phyloP scores from a whole-genome alignment of 2,797 vertebrate genomes.

The Apogon talboti region DNA sequence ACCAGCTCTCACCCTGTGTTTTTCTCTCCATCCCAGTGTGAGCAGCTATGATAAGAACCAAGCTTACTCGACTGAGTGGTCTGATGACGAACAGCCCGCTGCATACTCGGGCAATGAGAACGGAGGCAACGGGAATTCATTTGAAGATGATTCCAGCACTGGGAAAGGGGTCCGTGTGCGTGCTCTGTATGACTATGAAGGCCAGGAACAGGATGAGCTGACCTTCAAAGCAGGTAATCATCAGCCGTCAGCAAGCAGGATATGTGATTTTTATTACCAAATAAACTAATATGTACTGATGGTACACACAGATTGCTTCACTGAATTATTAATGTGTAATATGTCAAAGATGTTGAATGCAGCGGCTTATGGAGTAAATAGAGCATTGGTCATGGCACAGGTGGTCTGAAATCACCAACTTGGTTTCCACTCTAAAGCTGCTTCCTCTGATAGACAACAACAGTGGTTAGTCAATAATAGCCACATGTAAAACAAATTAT shows the following conservation, averaged over 20 bases:
- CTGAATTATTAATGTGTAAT: slow-evolving; percentile 2
- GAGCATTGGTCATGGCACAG: slow-evolving; percentile 23
- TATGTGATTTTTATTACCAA: neutral
- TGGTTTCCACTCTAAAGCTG: slow-evolving; percentile 26
- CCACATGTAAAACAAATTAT: slow-evolving; percentile 65
- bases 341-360: neutral
- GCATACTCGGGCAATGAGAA: slow-evolving; percentile 90
- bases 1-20: neutral
- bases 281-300: neutral
- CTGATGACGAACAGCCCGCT: slow-evolving; percentile 92
- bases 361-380: neutral
- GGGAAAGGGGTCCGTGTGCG: slow-evolving; percentile 88
- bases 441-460: slow-evolving; percentile 41
- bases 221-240: slow-evolving; percentile 94
- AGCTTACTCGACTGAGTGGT: slow-evolving; percentile 93
- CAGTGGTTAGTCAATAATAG: slow-evolving; percentile 66
- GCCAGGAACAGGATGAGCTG: slow-evolving; percentile 97
- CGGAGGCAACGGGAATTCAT: slow-evolving; percentile 88
- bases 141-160: slow-evolving; percentile 89
- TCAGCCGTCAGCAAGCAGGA: neutral
- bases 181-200: slow-evolving; percentile 96
- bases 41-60: slow-evolving; percentile 97
- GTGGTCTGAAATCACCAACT: slow-evolving; percentile 28
- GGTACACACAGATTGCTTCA: neutral
- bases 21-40: slow-evolving; percentile 80